A percentile compares a stretch with the other conserved stretches of the same genome.
Conservation (phyloP, 30 jellyfish, hydroid and myxozoan species). For the Aurelia sp. region DNA sequence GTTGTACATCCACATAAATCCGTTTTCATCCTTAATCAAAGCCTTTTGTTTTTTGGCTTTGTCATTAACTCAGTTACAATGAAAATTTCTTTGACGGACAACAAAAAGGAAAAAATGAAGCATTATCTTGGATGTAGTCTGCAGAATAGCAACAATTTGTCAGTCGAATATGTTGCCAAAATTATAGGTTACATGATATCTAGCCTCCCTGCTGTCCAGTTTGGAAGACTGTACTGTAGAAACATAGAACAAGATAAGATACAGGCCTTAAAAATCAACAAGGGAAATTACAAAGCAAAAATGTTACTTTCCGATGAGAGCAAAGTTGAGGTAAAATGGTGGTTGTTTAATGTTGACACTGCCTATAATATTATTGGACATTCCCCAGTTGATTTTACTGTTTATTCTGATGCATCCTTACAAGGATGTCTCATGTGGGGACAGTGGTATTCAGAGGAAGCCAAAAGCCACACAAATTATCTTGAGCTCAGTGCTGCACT, state of each 20-base stretch:
- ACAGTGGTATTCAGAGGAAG: conserved; percentile 40
- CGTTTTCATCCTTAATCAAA: conserved; percentile 33
- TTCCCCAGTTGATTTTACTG: background rate
- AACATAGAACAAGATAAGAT: conserved; percentile 4
- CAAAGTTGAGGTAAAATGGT: conserved; percentile 31
- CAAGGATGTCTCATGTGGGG: conserved; percentile 31
- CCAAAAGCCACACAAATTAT: conserved; percentile 35
- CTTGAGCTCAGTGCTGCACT: conserved; percentile 43
- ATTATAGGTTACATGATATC: conserved; percentile 51
- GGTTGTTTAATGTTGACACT: conserved; percentile 12
- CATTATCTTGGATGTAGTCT: background rate
- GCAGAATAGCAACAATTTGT: background rate
- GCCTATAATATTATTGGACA: conserved; percentile 24
- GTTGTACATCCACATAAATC: conserved; percentile 68
- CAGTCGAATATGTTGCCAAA: conserved; percentile 29
- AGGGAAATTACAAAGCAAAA: conserved; percentile 12
- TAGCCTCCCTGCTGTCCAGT: conserved; percentile 59
- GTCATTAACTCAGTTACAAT: conserved; percentile 34
- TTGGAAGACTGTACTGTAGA: conserved; percentile 28
- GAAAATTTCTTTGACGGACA: conserved; percentile 31
- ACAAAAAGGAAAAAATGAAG: conserved; percentile 14
- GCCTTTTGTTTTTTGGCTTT: conserved; percentile 45
- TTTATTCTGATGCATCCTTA: conserved; percentile 36
- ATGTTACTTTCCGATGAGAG: conserved; percentile 14
- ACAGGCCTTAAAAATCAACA: background rate